Percentiles rank a stretch among this genome's conserved stretches.
These are phyloP conservation scores for Neosilurus mollespiculum DNA, from an alignment of 2,797 vertebrate species.

Conservation along the genomic window DNA sequence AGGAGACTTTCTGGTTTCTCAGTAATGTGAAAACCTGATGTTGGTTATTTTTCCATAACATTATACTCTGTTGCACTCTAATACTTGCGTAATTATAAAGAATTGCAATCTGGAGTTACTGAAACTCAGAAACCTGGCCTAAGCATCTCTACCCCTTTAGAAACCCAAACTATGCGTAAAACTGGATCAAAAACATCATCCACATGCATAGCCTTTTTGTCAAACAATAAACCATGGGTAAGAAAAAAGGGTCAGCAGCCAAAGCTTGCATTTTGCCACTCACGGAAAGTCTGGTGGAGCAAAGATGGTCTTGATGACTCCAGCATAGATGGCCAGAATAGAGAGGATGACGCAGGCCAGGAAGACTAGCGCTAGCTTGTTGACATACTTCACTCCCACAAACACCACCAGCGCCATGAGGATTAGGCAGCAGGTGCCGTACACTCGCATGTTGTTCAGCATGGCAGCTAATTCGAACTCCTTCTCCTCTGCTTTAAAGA, in stretches of 20 bases:
- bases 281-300: conserved; percentile 88
- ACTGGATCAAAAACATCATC: background rate
- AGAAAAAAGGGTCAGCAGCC: background rate
- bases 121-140: background rate
- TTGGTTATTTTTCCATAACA: background rate
- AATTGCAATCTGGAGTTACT: background rate
- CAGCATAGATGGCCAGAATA: conserved; percentile 93
- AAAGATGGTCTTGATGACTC: conserved; percentile 91
- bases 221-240: background rate
- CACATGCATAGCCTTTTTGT: background rate
- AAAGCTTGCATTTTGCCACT: conserved; percentile 60
- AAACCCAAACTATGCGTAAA: background rate
- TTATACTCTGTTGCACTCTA: background rate
- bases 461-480: conserved; percentile 73
- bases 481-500: conserved; percentile 79
- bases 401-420: conserved; percentile 92
- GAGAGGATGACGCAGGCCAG: conserved; percentile 94
- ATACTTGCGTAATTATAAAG: background rate
- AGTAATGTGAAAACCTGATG: background rate
- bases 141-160: background rate
- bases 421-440: conserved; percentile 84
- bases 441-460: conserved; percentile 94
- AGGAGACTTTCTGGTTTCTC: background rate
- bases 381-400: conserved; percentile 95
- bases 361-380: conserved; percentile 93